Conservation (phyloP, 2,113 vertebrate genomes). For the Oncorhynchus keta region DNA sequence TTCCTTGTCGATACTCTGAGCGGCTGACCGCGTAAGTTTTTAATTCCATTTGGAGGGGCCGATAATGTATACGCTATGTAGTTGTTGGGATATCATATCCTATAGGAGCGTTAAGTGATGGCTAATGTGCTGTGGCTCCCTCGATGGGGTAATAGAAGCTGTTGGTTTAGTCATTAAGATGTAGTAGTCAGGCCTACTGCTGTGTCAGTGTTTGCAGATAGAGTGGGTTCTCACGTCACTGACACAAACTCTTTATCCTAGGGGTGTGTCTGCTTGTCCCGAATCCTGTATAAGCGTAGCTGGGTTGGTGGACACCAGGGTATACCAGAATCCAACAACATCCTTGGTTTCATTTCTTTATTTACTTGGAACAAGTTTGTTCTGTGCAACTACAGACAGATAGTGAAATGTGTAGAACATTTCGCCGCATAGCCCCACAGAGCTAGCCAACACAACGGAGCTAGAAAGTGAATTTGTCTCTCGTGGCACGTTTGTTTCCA, state of each 20-base stretch:
- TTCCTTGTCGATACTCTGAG: not conserved
- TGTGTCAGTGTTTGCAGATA: conserved; percentile 7
- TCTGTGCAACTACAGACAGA: not conserved
- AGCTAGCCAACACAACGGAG: not conserved
- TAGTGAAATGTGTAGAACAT: not conserved
- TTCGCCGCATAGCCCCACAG: not conserved
- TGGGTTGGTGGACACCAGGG: not conserved
- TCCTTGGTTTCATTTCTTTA: not conserved
- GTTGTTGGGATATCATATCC: conserved; percentile 46
- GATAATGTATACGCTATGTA: conserved; percentile 54
- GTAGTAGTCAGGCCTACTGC: conserved; percentile 32
- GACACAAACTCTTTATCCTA: not conserved
- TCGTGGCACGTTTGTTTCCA: conserved; percentile 23
- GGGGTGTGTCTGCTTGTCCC: conserved; percentile 16
- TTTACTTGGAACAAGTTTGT: not conserved
- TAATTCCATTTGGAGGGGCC: conserved; percentile 3
- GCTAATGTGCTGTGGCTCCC: conserved; percentile 64
- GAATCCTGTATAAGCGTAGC: not conserved
- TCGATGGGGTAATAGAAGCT: conserved; percentile 42
- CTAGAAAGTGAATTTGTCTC: not conserved
- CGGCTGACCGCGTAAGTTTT: not conserved
- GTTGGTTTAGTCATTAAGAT: conserved; percentile 56
- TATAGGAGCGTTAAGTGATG: conserved; percentile 65
- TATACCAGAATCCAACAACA: too few species aligned
- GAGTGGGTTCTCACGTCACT: conserved; percentile 4